Base-by-base conservation (phyloP, 2,113 vertebrate species). In the Thalassoma bifasciatum region DNA sequence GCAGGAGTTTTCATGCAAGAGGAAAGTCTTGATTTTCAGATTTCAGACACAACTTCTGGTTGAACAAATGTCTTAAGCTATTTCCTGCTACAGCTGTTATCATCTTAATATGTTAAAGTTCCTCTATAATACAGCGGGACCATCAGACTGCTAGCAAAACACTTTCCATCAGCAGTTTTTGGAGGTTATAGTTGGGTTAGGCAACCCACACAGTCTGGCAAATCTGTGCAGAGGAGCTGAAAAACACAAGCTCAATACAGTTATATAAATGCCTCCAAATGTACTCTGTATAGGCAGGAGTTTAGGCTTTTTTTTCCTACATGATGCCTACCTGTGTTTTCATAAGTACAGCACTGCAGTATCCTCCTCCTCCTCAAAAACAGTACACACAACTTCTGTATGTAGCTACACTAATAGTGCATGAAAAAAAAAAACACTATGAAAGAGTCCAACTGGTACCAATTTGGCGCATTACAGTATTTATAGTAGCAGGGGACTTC, bases 401-500 rank as follows among this genome's bases (percentile, higher is more conserved):
- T 16, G 46, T 38, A 60, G 24, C 24, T 14, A 34, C 53, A 69
- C 44, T 2, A 10, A 44, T 17, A 19, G 19, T 13, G 46, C 21
- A 56, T 14, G 47, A 23, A 37, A 54, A 69, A 54, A 69, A 76
- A 38, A 34, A 53, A 37, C 30, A 50, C 37, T 68, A 37, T 24
- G 51, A 51, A 69, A 46, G 10, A 53, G 46, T 77, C 56, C 69
- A 67, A 57, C 77, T 66, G 60, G 51, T 65, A 64, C 44, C 37
- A 50, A 42, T 83, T 82, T 66, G 67, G 40, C 17, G 3, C 69
- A 36, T 72, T 63, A 40, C 51, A 22, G 22, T 78, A 86, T 85
- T 86, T 79, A 76, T 84, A 82, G 68, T 52, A 62, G 40, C 51
- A 57, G 24, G 46, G 19, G 6, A 81, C 58, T 66, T 57, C 40